Conservation (phyloP, 2,113 vertebrate genomes). For the Xenopus tropicalis region UCB_Xtro_10.0 CM004450.2:63842001-63842500, state of each 20-base stretch:
- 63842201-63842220: background rate
- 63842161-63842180: constrained; percentile 5
- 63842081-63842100: constrained; percentile 19
- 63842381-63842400: background rate
- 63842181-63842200: background rate
- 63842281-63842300: background rate
- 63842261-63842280: background rate
- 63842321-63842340: background rate
- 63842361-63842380: too few relatives aligned
- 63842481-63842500: too few relatives aligned
- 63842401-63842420: background rate
- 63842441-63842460: too few relatives aligned
- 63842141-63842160: background rate
- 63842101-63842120: constrained; percentile 30
- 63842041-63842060: constrained; percentile 25
- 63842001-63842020: constrained; percentile 25
- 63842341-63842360: too few relatives aligned
- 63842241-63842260: background rate
- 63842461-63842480: too few relatives aligned
- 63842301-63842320: background rate
- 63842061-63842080: constrained; percentile 29
- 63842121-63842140: constrained; percentile 31
- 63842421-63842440: background rate
- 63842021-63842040: constrained; percentile 7
- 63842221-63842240: background rate